Conservation (phyloP, 2,113 vertebrate species). For the Typhlomys cinereus region DNA sequence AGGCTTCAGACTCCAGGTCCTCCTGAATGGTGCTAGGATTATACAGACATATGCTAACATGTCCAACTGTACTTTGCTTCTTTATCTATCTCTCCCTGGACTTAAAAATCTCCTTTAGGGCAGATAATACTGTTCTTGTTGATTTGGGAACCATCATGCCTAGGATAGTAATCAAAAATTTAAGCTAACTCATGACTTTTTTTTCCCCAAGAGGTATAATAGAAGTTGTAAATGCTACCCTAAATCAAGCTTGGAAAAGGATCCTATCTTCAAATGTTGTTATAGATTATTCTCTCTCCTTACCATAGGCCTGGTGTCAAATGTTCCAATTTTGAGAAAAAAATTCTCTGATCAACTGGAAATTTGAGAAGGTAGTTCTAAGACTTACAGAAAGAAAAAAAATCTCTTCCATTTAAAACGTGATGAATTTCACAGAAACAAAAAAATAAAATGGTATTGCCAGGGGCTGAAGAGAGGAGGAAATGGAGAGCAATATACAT, state of each 20-base stretch:
- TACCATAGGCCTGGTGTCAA: not conserved
- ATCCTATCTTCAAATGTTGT: conserved; percentile 15
- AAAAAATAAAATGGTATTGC: conserved; percentile 23
- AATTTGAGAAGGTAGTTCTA: conserved; percentile 17
- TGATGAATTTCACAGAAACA: not conserved
- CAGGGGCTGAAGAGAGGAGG: not conserved
- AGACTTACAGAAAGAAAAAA: too few species aligned
- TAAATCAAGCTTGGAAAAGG: not conserved
- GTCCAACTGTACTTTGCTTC: not conserved
- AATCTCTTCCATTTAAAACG: conserved; percentile 55
- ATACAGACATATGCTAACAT: not conserved
- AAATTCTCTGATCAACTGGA: not conserved
- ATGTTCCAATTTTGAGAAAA: not conserved
- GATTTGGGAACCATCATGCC: not conserved
- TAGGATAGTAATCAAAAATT: conserved; percentile 4
- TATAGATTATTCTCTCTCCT: conserved; percentile 13
- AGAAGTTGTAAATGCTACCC: conserved; percentile 10
- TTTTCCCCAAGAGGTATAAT: not conserved
- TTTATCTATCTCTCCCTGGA: not conserved
- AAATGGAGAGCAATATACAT: not conserved
- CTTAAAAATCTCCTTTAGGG: conserved; percentile 6
- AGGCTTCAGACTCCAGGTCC: not conserved
- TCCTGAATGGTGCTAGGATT: not conserved
- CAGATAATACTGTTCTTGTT: conserved; percentile 38
- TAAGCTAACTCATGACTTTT: conserved; percentile 20